These are phyloP conservation scores for Drosophila kanekoi DNA, from an alignment of 2,888 invertebrate genomes.

Conservation along the genomic window DNA sequence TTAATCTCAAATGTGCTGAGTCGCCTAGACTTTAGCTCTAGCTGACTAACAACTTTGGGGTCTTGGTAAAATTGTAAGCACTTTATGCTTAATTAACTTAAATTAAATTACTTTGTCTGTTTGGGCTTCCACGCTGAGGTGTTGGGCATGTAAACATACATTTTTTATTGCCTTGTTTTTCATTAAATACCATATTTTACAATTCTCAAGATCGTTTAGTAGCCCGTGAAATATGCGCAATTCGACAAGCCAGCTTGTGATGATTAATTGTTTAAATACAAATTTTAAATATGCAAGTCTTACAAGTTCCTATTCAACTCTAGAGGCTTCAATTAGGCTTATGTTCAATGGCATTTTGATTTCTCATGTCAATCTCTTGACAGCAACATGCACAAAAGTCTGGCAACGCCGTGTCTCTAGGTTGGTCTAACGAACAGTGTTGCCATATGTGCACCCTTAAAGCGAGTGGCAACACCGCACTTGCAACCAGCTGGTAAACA, in stretches of 20 bases:
- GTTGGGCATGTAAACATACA: slow-evolving; percentile 6
- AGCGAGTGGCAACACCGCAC: neutral
- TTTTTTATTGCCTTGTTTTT: neutral
- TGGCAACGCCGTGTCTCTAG: neutral
- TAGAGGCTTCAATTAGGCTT: neutral
- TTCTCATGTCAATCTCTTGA: too few species aligned
- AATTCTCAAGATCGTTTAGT: slow-evolving; percentile 34
- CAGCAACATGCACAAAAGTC: too few species aligned
- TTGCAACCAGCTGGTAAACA: neutral
- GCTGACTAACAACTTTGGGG: neutral
- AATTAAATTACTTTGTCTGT: slow-evolving; percentile 21
- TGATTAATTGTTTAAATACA: slow-evolving; percentile 24
- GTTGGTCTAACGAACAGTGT: neutral
- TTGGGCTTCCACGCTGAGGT: neutral
- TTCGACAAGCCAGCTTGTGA: slow-evolving; percentile 16
- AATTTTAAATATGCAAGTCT: neutral
- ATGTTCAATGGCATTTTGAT: too few species aligned
- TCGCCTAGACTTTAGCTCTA: slow-evolving; percentile 52
- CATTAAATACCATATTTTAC: slow-evolving; percentile 1
- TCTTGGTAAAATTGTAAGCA: slow-evolving; percentile 30
- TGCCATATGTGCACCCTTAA: neutral
- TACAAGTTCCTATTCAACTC: neutral
- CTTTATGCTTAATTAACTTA: slow-evolving; percentile 48
- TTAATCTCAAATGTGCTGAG: slow-evolving; percentile 20
- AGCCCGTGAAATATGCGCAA: slow-evolving; percentile 21